Evolutionary conservation across 2,113 vertebrate species (phyloP), one percentile per base, ranked within the genome.

Genomic region (Pterophyllum scalare): DNA sequence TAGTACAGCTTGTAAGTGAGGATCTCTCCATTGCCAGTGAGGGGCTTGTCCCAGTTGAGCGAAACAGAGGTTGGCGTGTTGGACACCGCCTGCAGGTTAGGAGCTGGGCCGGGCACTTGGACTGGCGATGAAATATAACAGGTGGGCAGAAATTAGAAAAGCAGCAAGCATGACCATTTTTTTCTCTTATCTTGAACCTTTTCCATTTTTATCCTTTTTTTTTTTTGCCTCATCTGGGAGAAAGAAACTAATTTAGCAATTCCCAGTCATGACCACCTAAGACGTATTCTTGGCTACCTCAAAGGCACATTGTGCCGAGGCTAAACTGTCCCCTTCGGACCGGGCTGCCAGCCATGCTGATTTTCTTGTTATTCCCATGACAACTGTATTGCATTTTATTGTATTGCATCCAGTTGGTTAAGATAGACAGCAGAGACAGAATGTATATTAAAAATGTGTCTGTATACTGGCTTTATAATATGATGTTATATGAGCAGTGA

Each of bases 1-100:
- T 98, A 98, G 91, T 98, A 99, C 38, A 99, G 81, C 87, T 98
- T 99, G 93, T 99, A 99, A 89, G 96, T 97, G 92, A 98, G 97
- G 90, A 99, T 97, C 57, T 99, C 98, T 1, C 98, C 98, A 2
- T 98, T 99, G 87, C 97, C 98, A 0, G 97, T 98, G 59, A 98
- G 76, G 0, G 98, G 98, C 0, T 95, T 97, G 61, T 97, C 97
- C 98, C 98, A 99, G 43, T 89, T 97, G 77, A 99, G 86, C 0
- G 95, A 95, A 46, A 98, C 86, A 0, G 98, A 97, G 14, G 96
- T 96, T 2, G 98, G 97, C 0, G 97, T 96, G 17, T 77, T 85
- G 4, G 97, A 95, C 4, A 93, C 91, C 0, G 96, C 97, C 46
- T 96, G 96, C 80, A 99, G 96, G 87, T 99, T 99, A 6, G 98